Evolutionary conservation across 53 echinoderm and acorn worm species (phyloP).

Genomic region (Echinarachnius parma): DNA sequence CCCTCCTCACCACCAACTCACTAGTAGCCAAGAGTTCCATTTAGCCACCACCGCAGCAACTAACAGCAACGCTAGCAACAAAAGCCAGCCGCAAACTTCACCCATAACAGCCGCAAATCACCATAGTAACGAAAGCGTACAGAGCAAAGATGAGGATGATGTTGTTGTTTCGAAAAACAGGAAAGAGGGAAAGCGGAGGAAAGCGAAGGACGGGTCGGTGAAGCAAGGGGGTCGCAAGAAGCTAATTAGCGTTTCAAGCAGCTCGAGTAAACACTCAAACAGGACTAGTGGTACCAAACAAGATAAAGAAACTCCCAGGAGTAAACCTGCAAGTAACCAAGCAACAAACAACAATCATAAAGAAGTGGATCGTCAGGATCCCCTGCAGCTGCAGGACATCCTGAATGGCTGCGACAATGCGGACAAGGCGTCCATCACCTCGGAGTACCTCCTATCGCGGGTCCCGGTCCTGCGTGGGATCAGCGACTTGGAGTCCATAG

Average conservation of each 20-base stretch:
- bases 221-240: slow-evolving; percentile 2
- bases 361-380: not conserved
- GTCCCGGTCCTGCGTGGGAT: not conserved
- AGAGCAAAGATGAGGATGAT: not conserved
- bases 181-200: not conserved
- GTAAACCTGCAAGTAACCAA: too few relatives aligned
- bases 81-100: slow-evolving; percentile 9
- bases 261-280: slow-evolving; percentile 32
- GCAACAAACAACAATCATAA: too few relatives aligned
- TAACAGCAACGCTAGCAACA: slow-evolving; percentile 22
- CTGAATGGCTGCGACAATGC: slow-evolving; percentile 2
- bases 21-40: slow-evolving; percentile 33
- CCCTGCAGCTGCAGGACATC: slow-evolving; percentile 24
- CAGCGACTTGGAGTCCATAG: slow-evolving; percentile 79
- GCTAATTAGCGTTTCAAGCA: slow-evolving; percentile 20
- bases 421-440: slow-evolving; percentile 18
- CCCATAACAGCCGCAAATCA: slow-evolving; percentile 12
- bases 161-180: not conserved
- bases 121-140: not conserved
- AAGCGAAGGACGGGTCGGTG: not conserved
- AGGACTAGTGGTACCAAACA: too few relatives aligned
- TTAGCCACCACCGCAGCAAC: slow-evolving; percentile 35
- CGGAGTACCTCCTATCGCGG: slow-evolving; percentile 20
- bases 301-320: too few relatives aligned
- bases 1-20: slow-evolving; percentile 40